phyloP scores from a whole-genome alignment of 2,797 vertebrate genomes.

The Zenarchopterus dispar region DNA sequence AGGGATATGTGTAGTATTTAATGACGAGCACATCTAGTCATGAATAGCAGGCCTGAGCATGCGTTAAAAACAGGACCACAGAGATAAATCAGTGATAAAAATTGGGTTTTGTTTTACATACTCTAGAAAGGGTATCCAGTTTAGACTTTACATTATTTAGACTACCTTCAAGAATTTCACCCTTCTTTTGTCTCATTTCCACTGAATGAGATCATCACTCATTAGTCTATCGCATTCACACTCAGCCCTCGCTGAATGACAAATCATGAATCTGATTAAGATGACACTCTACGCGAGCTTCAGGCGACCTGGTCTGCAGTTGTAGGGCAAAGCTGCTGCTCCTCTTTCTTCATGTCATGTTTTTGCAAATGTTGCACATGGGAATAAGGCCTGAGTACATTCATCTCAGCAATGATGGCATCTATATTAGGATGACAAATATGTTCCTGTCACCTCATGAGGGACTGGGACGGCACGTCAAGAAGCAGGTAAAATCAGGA shows the following conservation, averaged over 20 bases:
- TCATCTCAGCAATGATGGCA: constrained; percentile 74
- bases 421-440: constrained; percentile 84
- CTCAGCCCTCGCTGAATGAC: constrained; percentile 42
- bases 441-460: constrained; percentile 76
- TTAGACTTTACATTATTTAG: background rate
- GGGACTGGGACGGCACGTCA: constrained; percentile 79
- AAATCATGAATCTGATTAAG: constrained; percentile 69
- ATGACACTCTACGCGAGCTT: constrained; percentile 49
- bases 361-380: constrained; percentile 76
- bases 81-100: constrained; percentile 25
- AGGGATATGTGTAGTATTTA: background rate
- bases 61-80: constrained; percentile 17
- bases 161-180: background rate
- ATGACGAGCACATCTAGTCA: constrained; percentile 13
- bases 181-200: constrained; percentile 19
- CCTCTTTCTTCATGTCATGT: constrained; percentile 69
- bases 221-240: constrained; percentile 33
- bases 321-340: constrained; percentile 68
- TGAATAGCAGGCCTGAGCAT: constrained; percentile 1
- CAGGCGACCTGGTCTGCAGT: constrained; percentile 62
- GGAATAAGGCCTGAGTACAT: constrained; percentile 69
- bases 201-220: constrained; percentile 10
- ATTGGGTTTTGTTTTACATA: constrained; percentile 24
- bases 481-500: constrained; percentile 73
- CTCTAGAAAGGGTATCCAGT: constrained; percentile 6